A percentile compares a stretch with the other conserved stretches of the same genome.
Evolutionary conservation across 2,113 vertebrate species (phyloP).

Genomic region (Paradisaea rubra): DNA sequence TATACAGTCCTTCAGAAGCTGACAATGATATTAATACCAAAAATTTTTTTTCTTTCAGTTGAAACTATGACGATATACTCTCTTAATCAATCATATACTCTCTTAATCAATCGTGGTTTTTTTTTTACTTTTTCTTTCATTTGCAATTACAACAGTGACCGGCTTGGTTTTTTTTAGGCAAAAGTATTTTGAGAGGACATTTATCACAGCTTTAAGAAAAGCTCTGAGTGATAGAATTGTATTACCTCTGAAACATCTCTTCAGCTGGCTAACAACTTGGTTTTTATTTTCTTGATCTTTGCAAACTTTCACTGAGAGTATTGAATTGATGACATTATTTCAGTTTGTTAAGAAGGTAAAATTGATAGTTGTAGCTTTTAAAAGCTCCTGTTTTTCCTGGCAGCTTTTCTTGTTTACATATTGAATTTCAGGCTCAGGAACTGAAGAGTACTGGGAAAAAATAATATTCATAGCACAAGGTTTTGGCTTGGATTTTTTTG

Average conservation of each 20-base stretch:
- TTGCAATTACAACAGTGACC: not conserved
- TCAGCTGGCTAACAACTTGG: slow-evolving; percentile 42
- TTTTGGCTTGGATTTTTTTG: not conserved
- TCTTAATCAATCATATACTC: slow-evolving; percentile 20
- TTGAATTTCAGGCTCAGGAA: slow-evolving; percentile 50
- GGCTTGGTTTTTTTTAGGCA: not conserved
- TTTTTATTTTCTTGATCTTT: slow-evolving; percentile 25
- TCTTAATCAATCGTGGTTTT: not conserved
- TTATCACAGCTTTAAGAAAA: slow-evolving; percentile 26
- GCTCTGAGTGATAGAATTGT: slow-evolving; percentile 11
- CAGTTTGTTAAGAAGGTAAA: slow-evolving; percentile 42
- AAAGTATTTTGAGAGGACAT: not conserved
- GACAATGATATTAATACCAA: not conserved
- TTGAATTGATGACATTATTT: slow-evolving; percentile 58
- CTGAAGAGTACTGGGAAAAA: slow-evolving; percentile 8
- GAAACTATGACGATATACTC: not conserved
- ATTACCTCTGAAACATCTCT: slow-evolving; percentile 46
- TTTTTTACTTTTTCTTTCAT: not conserved
- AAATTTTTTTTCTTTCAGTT: not conserved
- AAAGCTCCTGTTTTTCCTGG: slow-evolving; percentile 30
- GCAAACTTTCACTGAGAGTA: not conserved
- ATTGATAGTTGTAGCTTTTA: slow-evolving; percentile 59
- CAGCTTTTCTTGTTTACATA: slow-evolving; percentile 37
- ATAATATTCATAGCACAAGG: slow-evolving; percentile 45
- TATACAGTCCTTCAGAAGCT: slow-evolving; percentile 25